These are phyloP conservation scores for Centropus unirufus DNA, from an alignment of 2,113 vertebrate species.

Conservation along the genomic window DNA sequence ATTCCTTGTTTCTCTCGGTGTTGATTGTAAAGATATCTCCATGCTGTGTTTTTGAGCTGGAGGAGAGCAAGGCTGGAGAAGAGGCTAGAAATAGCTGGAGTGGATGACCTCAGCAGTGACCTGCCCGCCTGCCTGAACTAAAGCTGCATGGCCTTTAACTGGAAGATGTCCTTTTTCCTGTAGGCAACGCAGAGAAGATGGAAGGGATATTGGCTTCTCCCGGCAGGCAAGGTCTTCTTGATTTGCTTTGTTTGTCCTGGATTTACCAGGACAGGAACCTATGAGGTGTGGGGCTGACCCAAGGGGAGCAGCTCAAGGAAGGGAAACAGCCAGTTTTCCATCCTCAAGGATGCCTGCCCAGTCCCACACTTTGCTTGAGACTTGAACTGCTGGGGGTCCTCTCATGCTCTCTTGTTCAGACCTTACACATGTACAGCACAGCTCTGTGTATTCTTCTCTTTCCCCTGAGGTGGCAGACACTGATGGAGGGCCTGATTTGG, in stretches of 20 bases:
- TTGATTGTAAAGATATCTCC: neutral
- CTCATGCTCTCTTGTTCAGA: neutral
- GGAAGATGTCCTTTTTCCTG: neutral
- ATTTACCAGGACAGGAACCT: neutral
- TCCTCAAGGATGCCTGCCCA: too few species aligned
- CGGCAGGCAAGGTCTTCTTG: neutral
- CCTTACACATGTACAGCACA: neutral
- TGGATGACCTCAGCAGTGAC: constrained; percentile 48
- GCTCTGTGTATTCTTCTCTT: neutral
- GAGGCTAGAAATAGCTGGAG: constrained; percentile 67
- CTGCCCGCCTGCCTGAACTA: constrained; percentile 72
- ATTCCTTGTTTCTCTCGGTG: neutral
- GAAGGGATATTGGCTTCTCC: neutral
- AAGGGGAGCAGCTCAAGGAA: neutral
- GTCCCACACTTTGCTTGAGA: neutral
- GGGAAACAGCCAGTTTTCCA: neutral
- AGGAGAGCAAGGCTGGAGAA: constrained; percentile 55
- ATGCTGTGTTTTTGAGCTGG: constrained; percentile 41
- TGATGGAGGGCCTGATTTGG: neutral
- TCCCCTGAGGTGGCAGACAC: neutral
- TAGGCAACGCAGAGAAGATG: neutral
- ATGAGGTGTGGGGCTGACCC: neutral
- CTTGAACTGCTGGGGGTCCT: neutral
- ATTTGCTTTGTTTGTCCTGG: neutral
- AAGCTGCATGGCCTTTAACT: constrained; percentile 77